Conservation (phyloP, 2,888 invertebrate species). For the Coelinius sp. region DNA sequence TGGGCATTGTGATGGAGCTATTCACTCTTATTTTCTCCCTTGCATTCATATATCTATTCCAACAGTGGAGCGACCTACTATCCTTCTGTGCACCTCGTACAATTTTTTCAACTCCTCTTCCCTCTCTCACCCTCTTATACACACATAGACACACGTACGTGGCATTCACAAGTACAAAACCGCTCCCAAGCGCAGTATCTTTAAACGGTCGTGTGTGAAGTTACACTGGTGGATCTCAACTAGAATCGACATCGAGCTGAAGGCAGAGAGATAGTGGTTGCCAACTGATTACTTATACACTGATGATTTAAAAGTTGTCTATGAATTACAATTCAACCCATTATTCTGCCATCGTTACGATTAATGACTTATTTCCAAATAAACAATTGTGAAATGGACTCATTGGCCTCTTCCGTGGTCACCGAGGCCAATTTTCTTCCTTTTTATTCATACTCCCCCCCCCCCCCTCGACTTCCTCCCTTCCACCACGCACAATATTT, state of each 20-base stretch:
- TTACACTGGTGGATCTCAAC: slow-evolving; percentile 1
- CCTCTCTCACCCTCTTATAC: slow-evolving; percentile 11
- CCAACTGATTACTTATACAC: slow-evolving; percentile 36
- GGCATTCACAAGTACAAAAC: slow-evolving; percentile 4
- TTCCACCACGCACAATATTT: background rate
- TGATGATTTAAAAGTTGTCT: background rate
- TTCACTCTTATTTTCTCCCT: slow-evolving; percentile 30
- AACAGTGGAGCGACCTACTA: slow-evolving; percentile 36
- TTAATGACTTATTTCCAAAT: background rate
- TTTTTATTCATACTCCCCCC: background rate
- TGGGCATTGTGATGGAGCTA: slow-evolving; percentile 30
- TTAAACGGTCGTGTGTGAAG: slow-evolving; percentile 13
- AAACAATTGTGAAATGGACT: slow-evolving; percentile 40
- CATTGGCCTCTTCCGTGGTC: slow-evolving; percentile 26
- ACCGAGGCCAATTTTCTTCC: background rate
- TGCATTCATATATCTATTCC: slow-evolving; percentile 14
- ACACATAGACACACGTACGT: background rate
- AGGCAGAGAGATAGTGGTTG: slow-evolving; percentile 5
- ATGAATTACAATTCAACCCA: background rate
- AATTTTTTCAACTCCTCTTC: slow-evolving; percentile 22
- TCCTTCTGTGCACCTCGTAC: slow-evolving; percentile 27
- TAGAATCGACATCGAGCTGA: background rate
- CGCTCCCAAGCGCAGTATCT: background rate
- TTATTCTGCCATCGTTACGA: background rate
- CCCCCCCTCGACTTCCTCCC: background rate